Evolutionary conservation across 2,888 invertebrate genomes (phyloP), one percentile per base, ranked within the genome.

Genomic region (Rotaria macrura): DNA sequence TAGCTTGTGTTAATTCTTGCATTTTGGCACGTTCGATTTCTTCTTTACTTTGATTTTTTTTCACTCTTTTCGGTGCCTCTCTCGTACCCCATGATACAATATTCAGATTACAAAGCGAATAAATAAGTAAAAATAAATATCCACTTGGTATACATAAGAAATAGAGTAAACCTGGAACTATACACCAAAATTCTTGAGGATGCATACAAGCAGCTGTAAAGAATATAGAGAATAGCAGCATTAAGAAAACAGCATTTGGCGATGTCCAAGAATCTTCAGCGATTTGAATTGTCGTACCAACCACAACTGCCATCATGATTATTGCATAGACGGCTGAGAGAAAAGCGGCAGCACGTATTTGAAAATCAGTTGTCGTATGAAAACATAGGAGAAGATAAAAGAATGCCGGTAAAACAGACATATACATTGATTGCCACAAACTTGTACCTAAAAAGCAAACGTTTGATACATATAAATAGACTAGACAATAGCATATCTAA

Each of bases 181-280:
- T 90, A 86, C 89, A 89, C 86, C 87, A 87, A 84, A 90, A 89
- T 87, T 90, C 97, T 92, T 97, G 97, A 0, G 98, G 98, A 94
- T 98, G 98, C 84, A 97, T 93, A 90, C 96, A 94, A 83, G 97
- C 97, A 85, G 97, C 96, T 89, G 96, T 94, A 92, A 97, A 95
- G n/a, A 85, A 85, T 95, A 97, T 12, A 96, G 97, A 72, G 95
- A 97, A 87, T 95, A 89, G 84, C 9, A 89, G 89, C 43, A 88
- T 52, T 55, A 89, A 87, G 86, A 89, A 89, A 34, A 89, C 85
- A 17, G 87, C 88, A 29, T 88, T 88, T 5, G 89, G 89, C 49
- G 86, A 87, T 85, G 86, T 85, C 52, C 88, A 85, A 6, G 88
- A 85, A 40, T 89, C 87, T 49, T 87, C 85, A 14, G 87, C 87